Evolutionary conservation across 2,888 invertebrate species (phyloP).

Genomic region (Dynastes maya): DNA sequence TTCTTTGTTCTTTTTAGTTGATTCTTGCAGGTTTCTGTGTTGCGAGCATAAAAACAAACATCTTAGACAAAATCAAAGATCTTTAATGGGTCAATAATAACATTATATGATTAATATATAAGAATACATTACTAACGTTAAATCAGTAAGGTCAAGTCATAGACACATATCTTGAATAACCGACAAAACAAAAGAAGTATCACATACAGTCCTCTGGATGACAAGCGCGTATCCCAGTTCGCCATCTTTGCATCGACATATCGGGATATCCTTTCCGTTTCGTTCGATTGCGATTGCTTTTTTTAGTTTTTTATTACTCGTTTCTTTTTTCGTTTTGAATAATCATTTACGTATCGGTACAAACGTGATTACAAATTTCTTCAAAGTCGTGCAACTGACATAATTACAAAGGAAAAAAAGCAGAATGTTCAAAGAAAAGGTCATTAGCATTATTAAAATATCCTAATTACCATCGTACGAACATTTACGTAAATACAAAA

Average conservation of each 20-base stretch:
- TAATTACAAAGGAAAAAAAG: neutral
- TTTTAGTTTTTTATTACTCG: neutral
- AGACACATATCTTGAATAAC: slow-evolving; percentile 47
- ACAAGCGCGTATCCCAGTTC: slow-evolving; percentile 28
- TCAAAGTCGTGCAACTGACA: neutral
- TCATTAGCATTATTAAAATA: neutral
- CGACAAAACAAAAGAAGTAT: slow-evolving; percentile 58
- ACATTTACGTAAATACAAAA: neutral
- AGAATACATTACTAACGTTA: slow-evolving; percentile 51
- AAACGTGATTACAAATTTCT: neutral
- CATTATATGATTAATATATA: slow-evolving; percentile 50
- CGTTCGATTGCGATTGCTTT: neutral
- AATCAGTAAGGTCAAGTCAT: slow-evolving; percentile 47
- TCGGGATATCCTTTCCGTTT: slow-evolving; percentile 35
- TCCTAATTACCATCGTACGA: neutral
- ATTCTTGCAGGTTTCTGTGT: no score
- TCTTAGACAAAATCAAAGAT: slow-evolving; percentile 50
- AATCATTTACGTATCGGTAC: neutral
- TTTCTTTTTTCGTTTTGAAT: slow-evolving; percentile 1
- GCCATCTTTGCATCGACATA: slow-evolving; percentile 13
- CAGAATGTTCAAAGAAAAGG: neutral
- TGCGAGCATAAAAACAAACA: neutral
- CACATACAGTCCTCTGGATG: slow-evolving; percentile 63
- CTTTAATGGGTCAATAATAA: slow-evolving; percentile 50
- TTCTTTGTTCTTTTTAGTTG: no score